A percentile compares a stretch with the other conserved stretches of the same genome.
phyloP scores from a whole-genome alignment of 2,888 invertebrate genomes.

The Oscheius sp. region DNA sequence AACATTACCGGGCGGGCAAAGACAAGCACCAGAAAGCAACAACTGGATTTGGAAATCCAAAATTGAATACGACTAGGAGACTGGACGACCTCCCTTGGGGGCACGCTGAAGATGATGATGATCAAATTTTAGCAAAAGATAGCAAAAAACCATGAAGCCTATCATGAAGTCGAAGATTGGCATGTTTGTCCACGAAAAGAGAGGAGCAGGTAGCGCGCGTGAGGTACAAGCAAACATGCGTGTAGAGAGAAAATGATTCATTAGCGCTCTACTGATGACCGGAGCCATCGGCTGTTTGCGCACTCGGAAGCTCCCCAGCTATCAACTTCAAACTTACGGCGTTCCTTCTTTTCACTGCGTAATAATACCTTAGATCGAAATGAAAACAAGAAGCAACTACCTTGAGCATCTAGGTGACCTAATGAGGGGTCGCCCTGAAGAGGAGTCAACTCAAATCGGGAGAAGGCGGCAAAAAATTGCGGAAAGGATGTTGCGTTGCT shows the following conservation, averaged over 20 bases:
- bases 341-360: not conserved
- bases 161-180: conserved; percentile 29
- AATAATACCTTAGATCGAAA: too few relatives aligned
- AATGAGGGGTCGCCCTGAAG: not conserved
- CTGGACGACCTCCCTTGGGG: conserved; percentile 17
- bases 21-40: conserved; percentile 14
- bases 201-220: conserved; percentile 36
- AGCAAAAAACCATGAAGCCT: not conserved
- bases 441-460: conserved; percentile 1
- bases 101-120: not conserved
- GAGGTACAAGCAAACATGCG: conserved; percentile 38
- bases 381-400: too few relatives aligned
- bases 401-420: too few relatives aligned
- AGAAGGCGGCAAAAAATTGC: conserved; percentile 4
- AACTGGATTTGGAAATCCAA: not conserved
- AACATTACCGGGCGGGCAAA: conserved; percentile 11
- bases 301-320: conserved; percentile 28
- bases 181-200: conserved; percentile 32
- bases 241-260: conserved; percentile 38
- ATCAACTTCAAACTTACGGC: conserved; percentile 14
- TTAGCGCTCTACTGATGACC: conserved; percentile 37
- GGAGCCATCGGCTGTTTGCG: conserved; percentile 36
- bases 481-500: conserved; percentile 6
- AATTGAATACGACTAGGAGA: conserved; percentile 11
- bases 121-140: not conserved